phyloP scores from a whole-genome alignment of 2,888 invertebrate species.

The Arctia plantaginis region DNA sequence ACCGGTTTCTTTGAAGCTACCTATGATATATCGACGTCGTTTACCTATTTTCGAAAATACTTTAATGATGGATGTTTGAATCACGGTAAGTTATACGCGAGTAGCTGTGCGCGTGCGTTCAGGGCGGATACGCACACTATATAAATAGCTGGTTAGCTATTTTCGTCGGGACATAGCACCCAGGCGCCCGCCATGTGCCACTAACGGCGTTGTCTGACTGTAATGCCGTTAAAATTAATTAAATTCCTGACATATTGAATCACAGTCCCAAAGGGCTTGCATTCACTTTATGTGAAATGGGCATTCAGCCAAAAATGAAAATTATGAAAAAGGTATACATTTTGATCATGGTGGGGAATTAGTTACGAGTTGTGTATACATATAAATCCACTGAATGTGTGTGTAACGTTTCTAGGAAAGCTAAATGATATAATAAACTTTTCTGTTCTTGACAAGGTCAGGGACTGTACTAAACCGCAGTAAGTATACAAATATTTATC shows the following conservation, averaged over 20 bases:
- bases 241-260: slow-evolving; percentile 73
- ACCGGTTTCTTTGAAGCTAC: slow-evolving; percentile 68
- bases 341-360: not conserved
- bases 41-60: slow-evolving; percentile 47
- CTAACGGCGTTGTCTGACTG: slow-evolving; percentile 72
- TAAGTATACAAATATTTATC: slow-evolving; percentile 83
- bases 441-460: slow-evolving; percentile 65
- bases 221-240: slow-evolving; percentile 71
- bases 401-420: slow-evolving; percentile 14
- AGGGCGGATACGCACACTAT: slow-evolving; percentile 79
- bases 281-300: slow-evolving; percentile 19
- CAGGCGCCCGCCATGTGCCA: slow-evolving; percentile 81
- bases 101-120: slow-evolving; percentile 73
- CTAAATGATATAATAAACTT: slow-evolving; percentile 37
- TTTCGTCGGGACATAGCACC: slow-evolving; percentile 77
- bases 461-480: slow-evolving; percentile 61
- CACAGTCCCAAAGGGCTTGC: slow-evolving; percentile 56
- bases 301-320: slow-evolving; percentile 17
- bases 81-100: slow-evolving; percentile 59
- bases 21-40: slow-evolving; percentile 52
- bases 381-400: not conserved
- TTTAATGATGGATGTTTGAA: slow-evolving; percentile 42
- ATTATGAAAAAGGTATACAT: not conserved
- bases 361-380: not conserved
- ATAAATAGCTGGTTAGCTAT: slow-evolving; percentile 83